phyloP scores from a whole-genome alignment of 2,113 vertebrate species.

The Eira barbara region DNA sequence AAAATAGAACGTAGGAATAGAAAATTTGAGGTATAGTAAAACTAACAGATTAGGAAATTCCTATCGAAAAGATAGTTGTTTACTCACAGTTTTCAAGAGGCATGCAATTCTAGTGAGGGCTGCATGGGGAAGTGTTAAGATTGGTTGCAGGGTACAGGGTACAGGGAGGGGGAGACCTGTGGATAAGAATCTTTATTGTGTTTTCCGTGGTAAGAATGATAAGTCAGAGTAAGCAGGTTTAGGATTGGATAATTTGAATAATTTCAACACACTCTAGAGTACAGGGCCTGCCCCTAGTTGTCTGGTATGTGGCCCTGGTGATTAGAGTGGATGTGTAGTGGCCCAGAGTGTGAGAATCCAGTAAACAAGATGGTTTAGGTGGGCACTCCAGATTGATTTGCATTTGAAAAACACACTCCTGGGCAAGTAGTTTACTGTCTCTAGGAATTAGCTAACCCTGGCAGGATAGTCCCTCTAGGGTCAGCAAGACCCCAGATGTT shows the following conservation, averaged over 20 bases:
- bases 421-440: background rate
- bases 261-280: background rate
- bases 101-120: background rate
- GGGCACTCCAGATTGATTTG: background rate
- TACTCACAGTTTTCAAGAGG: background rate
- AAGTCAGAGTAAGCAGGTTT: background rate
- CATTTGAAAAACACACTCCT: background rate
- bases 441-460: background rate
- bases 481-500: background rate
- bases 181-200: background rate
- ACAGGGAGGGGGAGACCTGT: background rate
- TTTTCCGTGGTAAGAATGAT: background rate
- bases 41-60: background rate
- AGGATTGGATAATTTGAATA: background rate
- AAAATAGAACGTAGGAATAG: background rate
- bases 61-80: background rate
- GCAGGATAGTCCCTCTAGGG: background rate
- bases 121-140: background rate
- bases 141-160: background rate
- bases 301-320: background rate
- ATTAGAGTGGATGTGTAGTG: background rate
- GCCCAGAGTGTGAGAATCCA: background rate
- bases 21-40: background rate
- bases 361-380: background rate
- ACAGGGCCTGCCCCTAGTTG: too few relatives aligned